Percentiles rank a stretch among this genome's conserved stretches.
These are phyloP conservation scores for Mya arenaria DNA, from an alignment of 1,140 invertebrate species.

Conservation along the genomic window DNA sequence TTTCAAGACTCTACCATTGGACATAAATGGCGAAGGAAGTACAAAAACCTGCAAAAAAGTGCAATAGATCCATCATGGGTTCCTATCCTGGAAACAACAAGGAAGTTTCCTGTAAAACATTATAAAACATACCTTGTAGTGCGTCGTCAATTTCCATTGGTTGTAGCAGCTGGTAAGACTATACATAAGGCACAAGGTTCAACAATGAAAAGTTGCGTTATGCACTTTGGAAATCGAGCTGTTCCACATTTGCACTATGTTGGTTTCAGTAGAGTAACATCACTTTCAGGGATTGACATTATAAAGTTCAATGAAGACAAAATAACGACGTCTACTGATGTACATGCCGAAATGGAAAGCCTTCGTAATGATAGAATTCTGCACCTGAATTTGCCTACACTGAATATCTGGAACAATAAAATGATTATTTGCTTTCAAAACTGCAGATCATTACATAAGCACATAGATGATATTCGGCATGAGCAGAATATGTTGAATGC, in stretches of 20 bases:
- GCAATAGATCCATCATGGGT: conserved; percentile 3
- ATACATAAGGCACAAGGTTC: conserved; percentile 47
- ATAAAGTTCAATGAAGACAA: conserved; percentile 1
- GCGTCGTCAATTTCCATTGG: conserved; percentile 23
- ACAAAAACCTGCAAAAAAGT: conserved; percentile 20
- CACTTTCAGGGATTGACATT: conserved; percentile 13
- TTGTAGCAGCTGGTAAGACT: conserved; percentile 43
- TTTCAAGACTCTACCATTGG: conserved; percentile 32
- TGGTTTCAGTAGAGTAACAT: conserved; percentile 41
- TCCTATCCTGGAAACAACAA: conserved; percentile 13
- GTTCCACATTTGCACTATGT: conserved; percentile 44
- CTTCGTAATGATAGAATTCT: conserved; percentile 3
- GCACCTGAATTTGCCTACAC: not conserved
- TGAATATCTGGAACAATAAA: not conserved
- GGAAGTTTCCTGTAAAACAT: conserved; percentile 26
- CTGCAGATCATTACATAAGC: conserved; percentile 19
- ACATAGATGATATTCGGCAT: conserved; percentile 36
- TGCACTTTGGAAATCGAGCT: conserved; percentile 25
- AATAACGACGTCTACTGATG: conserved; percentile 29
- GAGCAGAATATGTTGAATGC: conserved; percentile 26
- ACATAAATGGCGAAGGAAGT: conserved; percentile 12
- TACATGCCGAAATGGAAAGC: conserved; percentile 35
- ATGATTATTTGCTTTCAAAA: conserved; percentile 36
- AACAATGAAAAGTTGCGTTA: conserved; percentile 22
- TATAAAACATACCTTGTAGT: conserved; percentile 39